Evolutionary conservation across 1,140 invertebrate species (phyloP).

Genomic region (Varroa destructor): DNA sequence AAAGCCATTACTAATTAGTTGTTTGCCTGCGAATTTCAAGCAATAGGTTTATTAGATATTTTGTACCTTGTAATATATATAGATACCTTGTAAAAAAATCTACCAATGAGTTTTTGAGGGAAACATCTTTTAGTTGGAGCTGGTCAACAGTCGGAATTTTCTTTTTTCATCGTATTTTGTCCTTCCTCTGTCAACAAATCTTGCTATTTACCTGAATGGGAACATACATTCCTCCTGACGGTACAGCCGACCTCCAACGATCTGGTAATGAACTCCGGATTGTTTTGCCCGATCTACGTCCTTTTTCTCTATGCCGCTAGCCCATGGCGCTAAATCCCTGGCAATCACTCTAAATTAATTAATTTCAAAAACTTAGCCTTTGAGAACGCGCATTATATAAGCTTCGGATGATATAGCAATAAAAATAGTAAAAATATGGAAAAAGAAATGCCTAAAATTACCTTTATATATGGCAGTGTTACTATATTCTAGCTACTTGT

Average conservation of each 20-base stretch:
- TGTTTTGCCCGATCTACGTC: slow-evolving; percentile 48
- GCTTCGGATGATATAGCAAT: not conserved
- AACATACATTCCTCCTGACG: slow-evolving; percentile 74
- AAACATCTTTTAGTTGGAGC: no score
- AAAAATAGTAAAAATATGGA: not conserved
- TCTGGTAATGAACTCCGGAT: slow-evolving; percentile 68
- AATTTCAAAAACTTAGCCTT: not conserved
- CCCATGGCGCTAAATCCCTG: slow-evolving; percentile 55
- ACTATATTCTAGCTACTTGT: not conserved
- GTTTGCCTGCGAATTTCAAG: no score
- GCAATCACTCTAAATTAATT: slow-evolving; percentile 46
- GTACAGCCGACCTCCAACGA: slow-evolving; percentile 64
- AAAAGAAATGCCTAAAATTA: not conserved
- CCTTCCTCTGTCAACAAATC: not conserved
- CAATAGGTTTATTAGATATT: no score
- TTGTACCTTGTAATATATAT: no score
- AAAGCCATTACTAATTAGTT: no score
- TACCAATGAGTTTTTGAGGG: no score
- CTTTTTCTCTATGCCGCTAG: slow-evolving; percentile 51
- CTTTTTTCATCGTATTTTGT: no score
- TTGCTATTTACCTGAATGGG: slow-evolving; percentile 46
- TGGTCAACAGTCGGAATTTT: no score
- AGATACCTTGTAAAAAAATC: no score
- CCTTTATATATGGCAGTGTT: not conserved
- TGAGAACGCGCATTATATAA: not conserved